Evolutionary conservation across 2,113 vertebrate species (phyloP).

Genomic region (Hippopotamus amphibius): DNA sequence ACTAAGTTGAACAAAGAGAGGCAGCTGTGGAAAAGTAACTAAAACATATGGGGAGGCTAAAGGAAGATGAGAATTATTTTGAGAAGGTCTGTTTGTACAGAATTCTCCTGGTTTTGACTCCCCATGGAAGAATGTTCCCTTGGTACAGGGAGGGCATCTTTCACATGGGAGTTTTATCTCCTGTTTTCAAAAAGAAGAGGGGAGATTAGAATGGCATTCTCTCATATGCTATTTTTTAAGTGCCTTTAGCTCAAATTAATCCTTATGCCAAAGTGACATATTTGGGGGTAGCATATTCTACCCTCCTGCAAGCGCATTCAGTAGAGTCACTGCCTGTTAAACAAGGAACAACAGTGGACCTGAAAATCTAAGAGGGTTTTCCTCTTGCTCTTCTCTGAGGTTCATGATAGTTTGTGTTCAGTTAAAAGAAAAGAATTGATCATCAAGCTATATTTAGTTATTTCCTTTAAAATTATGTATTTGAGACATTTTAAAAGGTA

Average conservation of each 20-base stretch:
- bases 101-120: not conserved
- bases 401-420: not conserved
- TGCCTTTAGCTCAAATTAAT: slow-evolving; percentile 27
- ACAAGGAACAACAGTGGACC: not conserved
- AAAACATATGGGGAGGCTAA: not conserved
- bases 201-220: not conserved
- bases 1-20: not conserved
- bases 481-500: not conserved
- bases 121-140: not conserved
- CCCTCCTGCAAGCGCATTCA: not conserved
- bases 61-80: not conserved
- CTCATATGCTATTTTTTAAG: not conserved
- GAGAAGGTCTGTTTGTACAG: not conserved
- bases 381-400: not conserved
- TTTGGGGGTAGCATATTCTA: not conserved
- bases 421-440: not conserved
- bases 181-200: not conserved
- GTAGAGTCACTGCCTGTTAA: not conserved
- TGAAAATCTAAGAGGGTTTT: not conserved
- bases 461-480: not conserved
- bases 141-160: not conserved
- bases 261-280: not conserved
- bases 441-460: not conserved
- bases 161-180: not conserved
- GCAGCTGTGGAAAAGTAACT: not conserved